Conservation (phyloP, 2,797 vertebrate genomes). For the Hippopotamyrus pictus region DNA sequence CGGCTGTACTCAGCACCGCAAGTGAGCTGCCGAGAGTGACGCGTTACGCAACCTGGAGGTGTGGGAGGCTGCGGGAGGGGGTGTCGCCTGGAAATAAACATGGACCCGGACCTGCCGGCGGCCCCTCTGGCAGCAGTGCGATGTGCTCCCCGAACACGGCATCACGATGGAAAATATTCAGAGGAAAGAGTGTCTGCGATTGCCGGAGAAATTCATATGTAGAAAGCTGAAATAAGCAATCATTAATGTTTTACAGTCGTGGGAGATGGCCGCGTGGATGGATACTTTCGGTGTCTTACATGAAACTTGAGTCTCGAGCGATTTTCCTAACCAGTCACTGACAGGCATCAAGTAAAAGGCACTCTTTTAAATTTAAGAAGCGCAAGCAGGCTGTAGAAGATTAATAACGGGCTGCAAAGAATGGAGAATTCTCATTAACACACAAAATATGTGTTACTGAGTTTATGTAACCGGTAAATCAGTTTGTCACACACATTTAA, state of each 20-base stretch:
- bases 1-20: neutral
- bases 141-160: neutral
- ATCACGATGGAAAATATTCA: neutral
- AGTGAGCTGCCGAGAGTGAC: conserved; percentile 13
- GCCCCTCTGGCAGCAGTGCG: neutral
- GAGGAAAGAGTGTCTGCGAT: neutral
- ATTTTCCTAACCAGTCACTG: neutral
- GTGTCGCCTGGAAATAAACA: conserved; percentile 31
- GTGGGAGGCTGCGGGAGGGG: conserved; percentile 31
- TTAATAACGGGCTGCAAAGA: neutral
- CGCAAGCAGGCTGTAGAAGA: neutral
- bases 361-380: neutral
- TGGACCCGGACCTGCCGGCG: conserved; percentile 16
- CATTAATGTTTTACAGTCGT: neutral
- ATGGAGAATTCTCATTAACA: neutral
- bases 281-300: neutral
- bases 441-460: neutral
- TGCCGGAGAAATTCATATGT: neutral
- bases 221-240: neutral
- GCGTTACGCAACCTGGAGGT: conserved; percentile 36
- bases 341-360: neutral
- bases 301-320: neutral
- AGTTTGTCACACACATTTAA: neutral
- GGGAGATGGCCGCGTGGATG: neutral
- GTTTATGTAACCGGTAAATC: neutral